Evolutionary conservation across 1,140 invertebrate genomes (phyloP), one percentile per base, ranked within the genome.

Genomic region (Drosophila pectinifera): DNA sequence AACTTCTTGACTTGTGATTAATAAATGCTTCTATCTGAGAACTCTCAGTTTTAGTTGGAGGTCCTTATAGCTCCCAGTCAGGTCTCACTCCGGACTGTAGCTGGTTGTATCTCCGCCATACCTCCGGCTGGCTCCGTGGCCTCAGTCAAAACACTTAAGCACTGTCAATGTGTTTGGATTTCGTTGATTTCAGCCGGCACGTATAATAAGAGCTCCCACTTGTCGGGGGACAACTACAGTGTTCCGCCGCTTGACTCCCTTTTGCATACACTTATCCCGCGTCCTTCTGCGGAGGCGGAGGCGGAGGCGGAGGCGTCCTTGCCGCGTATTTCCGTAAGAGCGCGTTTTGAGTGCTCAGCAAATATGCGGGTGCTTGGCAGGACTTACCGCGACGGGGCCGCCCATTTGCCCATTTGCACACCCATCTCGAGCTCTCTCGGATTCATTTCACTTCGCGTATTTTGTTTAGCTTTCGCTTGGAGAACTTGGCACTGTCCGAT

Each of bases 101-200:
- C 14, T 28, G 46, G 18, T 26, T 39, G 63, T 45, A 55, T 24
- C 26, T 18, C 24, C n/a, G 4, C 24, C n/a, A 34, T 46, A 57
- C 48, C 34, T n/a, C 16, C 24, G 45, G 4, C 42, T 34, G 34
- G 41, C n/a, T 13, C 34, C 22, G 39, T 46, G 34, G 42, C 55
- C 48, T 53, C 58, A 38, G 65, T 62, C 48, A 67, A 67, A 83
- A 70, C 75, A 83, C 80, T 83, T 72, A 48, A 64, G 75, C 61
- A 64, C 64, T 72, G 70, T 72, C 80, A 83, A 83, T 83, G 80
- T 79, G 70, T 83, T 83, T 83, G 80, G 72, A 72, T 83, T 83
- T 78, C 75, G 56, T 65, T 73, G 79, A 82, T 82, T 82, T 73
- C 34, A 20, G 63, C 59, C 73, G 62, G 67, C 45, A 46, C 54